Conservation (phyloP, 2,113 vertebrate genomes). For the Thalassoma bifasciatum region DNA sequence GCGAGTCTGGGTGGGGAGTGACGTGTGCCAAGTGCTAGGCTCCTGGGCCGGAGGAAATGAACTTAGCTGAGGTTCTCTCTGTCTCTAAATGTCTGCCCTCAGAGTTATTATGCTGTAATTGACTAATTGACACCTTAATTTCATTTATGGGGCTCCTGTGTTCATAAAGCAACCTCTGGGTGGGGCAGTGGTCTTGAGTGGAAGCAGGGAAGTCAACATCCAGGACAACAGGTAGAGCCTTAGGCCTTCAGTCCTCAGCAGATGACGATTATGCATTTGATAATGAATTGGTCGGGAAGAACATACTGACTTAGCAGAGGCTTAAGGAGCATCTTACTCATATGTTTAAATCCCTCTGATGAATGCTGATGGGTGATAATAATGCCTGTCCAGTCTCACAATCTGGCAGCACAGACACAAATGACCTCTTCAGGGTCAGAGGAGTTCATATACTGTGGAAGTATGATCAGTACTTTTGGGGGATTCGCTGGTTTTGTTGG, state of each 20-base stretch:
- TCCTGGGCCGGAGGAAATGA: conserved; percentile 86
- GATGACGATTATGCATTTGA: conserved; percentile 77
- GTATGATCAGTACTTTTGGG: conserved; percentile 30
- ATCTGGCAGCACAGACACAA: conserved; percentile 66
- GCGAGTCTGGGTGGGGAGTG: conserved; percentile 82
- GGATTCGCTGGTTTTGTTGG: conserved; percentile 15
- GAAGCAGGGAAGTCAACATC: conserved; percentile 76
- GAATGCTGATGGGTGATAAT: conserved; percentile 79
- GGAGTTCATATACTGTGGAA: conserved; percentile 54
- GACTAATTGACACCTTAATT: conserved; percentile 91
- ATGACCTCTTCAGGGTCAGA: conserved; percentile 76
- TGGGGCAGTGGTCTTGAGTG: conserved; percentile 81
- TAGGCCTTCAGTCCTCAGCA: conserved; percentile 67
- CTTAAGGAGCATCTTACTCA: conserved; percentile 76
- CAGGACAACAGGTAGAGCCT: conserved; percentile 78
- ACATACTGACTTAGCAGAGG: conserved; percentile 81
- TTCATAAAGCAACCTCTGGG: conserved; percentile 85
- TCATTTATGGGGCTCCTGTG: conserved; percentile 88
- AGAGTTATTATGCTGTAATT: conserved; percentile 86
- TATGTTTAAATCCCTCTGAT: conserved; percentile 78
- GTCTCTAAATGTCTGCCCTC: conserved; percentile 88
- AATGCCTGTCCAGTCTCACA: conserved; percentile 69
- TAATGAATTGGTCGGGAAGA: conserved; percentile 82
- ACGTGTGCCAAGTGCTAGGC: conserved; percentile 82
- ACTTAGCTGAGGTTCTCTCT: conserved; percentile 85